Base-by-base conservation (phyloP, 92 coral and sea anemone genomes). In the Meandrina meandrites region DNA sequence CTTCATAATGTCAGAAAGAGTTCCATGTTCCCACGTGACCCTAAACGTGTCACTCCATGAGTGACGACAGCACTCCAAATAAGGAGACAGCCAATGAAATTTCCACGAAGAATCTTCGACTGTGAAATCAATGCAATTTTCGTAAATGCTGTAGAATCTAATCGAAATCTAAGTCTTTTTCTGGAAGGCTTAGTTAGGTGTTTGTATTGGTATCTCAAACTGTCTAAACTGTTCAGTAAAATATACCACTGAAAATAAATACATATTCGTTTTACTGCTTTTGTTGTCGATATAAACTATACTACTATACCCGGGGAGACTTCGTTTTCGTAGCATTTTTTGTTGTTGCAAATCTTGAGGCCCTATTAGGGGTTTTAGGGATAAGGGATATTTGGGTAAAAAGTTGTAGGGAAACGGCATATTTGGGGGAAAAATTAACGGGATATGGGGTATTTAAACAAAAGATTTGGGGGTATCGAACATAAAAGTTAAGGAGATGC, bases 21-120 rank as follows among this genome's bases (percentile, higher is more conserved):
- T 32, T 94, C 98, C 81, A 97, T 97, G 99, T 97, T 93, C 90
- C 99, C 99, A 79, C 98, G 99, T 89, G 99, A 97, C 94, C 99
- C 99, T 19, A 97, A 97, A 84, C 98, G 99, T 53, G 86, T 97
- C 89, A 97, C 99, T 24, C 99, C 99, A 58, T 97, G 93, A 97
- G 21, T 62, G 76, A 48, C 75, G 76, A 48, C 75, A 47, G 75
- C 56, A 40, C 35, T 8, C 75, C 28, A 37, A 15, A 35, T 42
- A 37, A 16, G 60, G 67, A 27, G n/a, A 56, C 34, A 84, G 71
- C 58, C 72, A 75, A 24, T 74, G 75, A 84, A 69, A 71, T 42
- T 24, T 64, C 48, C 30, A 22, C 31, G 7, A 11, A 8, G 37
- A 45, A 40, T 24, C 28, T 67, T 73, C 56, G n/a, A n/a, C 62